These are phyloP conservation scores for Calonectris borealis DNA, from an alignment of 2,113 vertebrate genomes.

Conservation along the genomic window DNA sequence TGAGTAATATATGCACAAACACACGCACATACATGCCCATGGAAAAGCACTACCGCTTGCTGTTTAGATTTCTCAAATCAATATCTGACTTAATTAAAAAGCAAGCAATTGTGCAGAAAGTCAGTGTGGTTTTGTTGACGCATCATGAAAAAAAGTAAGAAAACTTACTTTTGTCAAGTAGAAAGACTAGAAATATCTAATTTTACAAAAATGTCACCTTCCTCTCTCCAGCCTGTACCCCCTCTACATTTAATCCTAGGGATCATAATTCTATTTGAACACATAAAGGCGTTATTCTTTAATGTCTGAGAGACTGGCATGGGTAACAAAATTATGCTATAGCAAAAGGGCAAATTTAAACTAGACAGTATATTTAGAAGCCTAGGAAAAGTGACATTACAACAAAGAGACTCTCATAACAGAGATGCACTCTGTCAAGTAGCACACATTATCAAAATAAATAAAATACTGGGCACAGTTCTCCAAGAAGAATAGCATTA, in stretches of 20 bases:
- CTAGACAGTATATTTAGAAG: not conserved
- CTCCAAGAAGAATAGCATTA: not conserved
- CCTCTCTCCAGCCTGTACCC: not conserved
- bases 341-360: conserved; percentile 42
- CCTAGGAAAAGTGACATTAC: conserved; percentile 14
- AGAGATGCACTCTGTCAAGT: conserved; percentile 11
- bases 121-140: not conserved
- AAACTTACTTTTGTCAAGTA: not conserved
- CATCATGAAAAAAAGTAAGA: not conserved
- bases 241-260: not conserved
- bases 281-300: not conserved
- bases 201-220: not conserved
- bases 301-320: not conserved
- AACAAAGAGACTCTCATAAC: conserved; percentile 5
- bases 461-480: not conserved
- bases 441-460: conserved; percentile 55
- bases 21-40: not conserved
- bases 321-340: not conserved
- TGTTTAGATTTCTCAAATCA: not conserved
- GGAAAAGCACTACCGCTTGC: not conserved
- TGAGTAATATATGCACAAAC: not conserved
- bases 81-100: not conserved
- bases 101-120: not conserved
- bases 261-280: not conserved
- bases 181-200: not conserved